Evolutionary conservation across 2,797 vertebrate genomes (phyloP), one percentile per base, ranked within the genome.

Genomic region (Cercopithecus petaurista): DNA sequence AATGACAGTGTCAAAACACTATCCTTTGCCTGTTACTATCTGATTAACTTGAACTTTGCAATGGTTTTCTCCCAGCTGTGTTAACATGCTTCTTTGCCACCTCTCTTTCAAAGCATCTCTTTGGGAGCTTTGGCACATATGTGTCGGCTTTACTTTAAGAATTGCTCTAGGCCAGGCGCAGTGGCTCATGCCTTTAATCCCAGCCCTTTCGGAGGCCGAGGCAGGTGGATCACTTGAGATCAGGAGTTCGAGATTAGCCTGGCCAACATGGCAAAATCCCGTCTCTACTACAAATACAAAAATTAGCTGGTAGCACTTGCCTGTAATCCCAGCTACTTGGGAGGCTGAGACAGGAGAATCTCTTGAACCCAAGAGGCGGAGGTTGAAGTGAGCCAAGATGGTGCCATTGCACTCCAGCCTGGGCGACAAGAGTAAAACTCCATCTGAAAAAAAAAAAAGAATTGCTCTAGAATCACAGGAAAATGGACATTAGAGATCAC

Each of bases 1-100:
- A 90, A 90, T 79, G 81, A 96, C 50, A 15, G 21, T 26, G n/a
- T 95, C 77, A 85, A 95, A 95, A 96, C 43, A 79, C 43, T 76
- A 13, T 84, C 14, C 81, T 91, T 90, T 91, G 43, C n/a, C 43
- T 81, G 26, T 95, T 92, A 96, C n/a, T 83, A 2, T 89, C 70
- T 84, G 57, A 95, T 96, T 96, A 83, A 88, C 22, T 86, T 28
- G 11, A 26, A 26, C 59, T 86, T 39, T 88, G 86, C n/a, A 10
- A 83, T 83, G 55, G 48, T 52, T 96, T 94, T 92, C n/a, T 94
- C 15, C 88, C 75, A 82, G 39, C 43, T 72, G 36, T 94, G 26
- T 91, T 92, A 90, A 95, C 64, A 57, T 77, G 11, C 41, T 90
- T 86, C 48, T 80, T 84, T 96, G 57, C 64, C 24, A 39, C 36